A percentile compares a stretch with the other conserved stretches of the same genome.
Conservation (phyloP, 2,797 vertebrate species). For the Acanthurus leucopareius region DNA sequence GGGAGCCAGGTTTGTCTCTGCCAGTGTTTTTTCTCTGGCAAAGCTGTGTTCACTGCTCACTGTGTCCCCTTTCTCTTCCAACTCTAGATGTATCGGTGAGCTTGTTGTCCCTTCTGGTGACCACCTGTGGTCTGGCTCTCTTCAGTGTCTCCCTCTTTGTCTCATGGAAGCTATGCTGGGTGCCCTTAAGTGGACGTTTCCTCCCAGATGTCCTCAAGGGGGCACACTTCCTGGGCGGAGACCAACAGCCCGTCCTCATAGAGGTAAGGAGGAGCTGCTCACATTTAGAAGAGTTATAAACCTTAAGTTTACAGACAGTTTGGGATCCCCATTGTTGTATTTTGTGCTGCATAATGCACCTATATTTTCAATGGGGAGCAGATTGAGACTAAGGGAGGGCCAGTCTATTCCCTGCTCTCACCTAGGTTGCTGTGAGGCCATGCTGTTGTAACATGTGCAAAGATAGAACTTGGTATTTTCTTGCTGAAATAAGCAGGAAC, state of each 20-base stretch:
- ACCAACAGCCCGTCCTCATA: conserved; percentile 90
- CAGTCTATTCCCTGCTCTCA: too few relatives aligned
- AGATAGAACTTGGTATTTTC: too few relatives aligned
- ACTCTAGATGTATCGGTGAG: conserved; percentile 94
- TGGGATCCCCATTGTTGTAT: too few relatives aligned
- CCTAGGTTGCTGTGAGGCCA: too few relatives aligned
- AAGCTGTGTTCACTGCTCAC: conserved; percentile 35
- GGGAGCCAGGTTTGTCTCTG: conserved; percentile 24
- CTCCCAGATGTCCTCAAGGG: conserved; percentile 90
- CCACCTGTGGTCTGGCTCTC: conserved; percentile 95
- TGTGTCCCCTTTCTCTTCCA: conserved; percentile 14
- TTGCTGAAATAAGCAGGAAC: too few relatives aligned
- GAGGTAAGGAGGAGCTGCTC: conserved; percentile 77
- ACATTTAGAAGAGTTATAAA: neutral
- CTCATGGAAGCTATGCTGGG: conserved; percentile 99
- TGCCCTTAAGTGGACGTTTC: conserved; percentile 94
- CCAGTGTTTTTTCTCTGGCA: conserved; percentile 12
- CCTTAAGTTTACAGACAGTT: too few relatives aligned
- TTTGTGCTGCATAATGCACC: too few relatives aligned
- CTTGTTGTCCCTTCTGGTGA: conserved; percentile 95
- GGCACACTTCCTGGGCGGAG: conserved; percentile 86
- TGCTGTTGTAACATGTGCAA: too few relatives aligned
- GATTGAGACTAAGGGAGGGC: too few relatives aligned
- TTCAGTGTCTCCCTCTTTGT: conserved; percentile 98
- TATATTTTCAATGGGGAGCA: too few relatives aligned